A percentile compares a stretch with the other conserved stretches of the same genome.
phyloP scores from a whole-genome alignment of 2,113 vertebrate genomes.

The Nanorana parkeri region DNA sequence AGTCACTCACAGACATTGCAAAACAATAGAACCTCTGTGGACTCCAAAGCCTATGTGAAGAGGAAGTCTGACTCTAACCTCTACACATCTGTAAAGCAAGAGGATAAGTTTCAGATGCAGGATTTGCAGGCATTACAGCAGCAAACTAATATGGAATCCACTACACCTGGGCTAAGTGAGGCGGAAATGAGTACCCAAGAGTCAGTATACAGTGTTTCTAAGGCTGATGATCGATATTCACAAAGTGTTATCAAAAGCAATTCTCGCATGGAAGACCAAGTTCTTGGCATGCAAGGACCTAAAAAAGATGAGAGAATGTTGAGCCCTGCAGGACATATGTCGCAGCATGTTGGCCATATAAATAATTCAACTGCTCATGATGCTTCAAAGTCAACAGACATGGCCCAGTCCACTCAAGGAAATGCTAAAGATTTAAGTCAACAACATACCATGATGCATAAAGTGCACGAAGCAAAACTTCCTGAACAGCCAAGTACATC shows the following conservation, averaged over 20 bases:
- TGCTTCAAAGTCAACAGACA: conserved; percentile 79
- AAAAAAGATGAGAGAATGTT: conserved; percentile 84
- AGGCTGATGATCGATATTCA: conserved; percentile 88
- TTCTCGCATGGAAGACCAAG: conserved; percentile 87
- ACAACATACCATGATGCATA: conserved; percentile 81
- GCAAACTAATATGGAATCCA: conserved; percentile 76
- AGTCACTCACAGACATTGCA: conserved; percentile 83
- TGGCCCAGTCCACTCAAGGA: conserved; percentile 81
- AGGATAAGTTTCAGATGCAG: conserved; percentile 84
- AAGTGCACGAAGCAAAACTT: conserved; percentile 79
- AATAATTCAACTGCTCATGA: conserved; percentile 73
- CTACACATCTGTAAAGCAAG: conserved; percentile 78
- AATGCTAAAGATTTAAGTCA: conserved; percentile 81
- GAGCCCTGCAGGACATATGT: conserved; percentile 77
- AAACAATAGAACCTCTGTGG: conserved; percentile 80
- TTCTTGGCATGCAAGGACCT: conserved; percentile 79
- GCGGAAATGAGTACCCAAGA: conserved; percentile 78
- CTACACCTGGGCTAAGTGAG: conserved; percentile 76
- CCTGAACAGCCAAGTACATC: conserved; percentile 78
- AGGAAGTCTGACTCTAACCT: conserved; percentile 83
- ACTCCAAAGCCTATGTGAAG: conserved; percentile 84
- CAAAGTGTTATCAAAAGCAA: conserved; percentile 95
- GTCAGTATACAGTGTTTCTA: conserved; percentile 85
- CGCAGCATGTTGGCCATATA: conserved; percentile 78
- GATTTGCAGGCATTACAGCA: conserved; percentile 88